phyloP scores from a whole-genome alignment of 2,888 invertebrate species.

The Prenolepis imparis region DNA sequence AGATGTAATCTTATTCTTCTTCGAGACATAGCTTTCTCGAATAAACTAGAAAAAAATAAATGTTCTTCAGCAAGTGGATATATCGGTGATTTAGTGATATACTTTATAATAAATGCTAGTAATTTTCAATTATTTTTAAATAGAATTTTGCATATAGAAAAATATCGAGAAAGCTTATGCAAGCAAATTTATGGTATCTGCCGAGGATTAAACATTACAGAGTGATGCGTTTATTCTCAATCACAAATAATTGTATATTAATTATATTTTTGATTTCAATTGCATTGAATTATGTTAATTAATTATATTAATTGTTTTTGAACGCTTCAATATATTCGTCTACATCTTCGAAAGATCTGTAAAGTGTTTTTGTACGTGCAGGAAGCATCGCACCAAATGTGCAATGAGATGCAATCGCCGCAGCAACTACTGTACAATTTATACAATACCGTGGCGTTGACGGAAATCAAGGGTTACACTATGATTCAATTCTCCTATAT shows the following conservation, averaged over 20 bases:
- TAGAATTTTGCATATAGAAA: not conserved
- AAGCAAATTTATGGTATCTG: not conserved
- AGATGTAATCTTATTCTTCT: not conserved
- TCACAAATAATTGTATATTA: not conserved
- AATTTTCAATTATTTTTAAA: not conserved
- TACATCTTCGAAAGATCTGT: not conserved
- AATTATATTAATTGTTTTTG: not conserved
- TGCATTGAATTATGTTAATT: too few species aligned
- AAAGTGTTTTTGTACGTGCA: conserved; percentile 83
- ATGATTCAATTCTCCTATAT: conserved; percentile 97
- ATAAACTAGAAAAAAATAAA: not conserved
- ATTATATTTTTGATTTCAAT: too few species aligned
- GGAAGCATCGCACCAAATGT: conserved; percentile 90
- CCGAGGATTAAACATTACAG: not conserved
- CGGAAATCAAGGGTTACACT: conserved; percentile 95
- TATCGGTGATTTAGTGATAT: not conserved
- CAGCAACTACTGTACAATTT: conserved; percentile 94
- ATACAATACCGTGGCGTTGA: conserved; percentile 92
- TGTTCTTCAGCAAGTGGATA: not conserved
- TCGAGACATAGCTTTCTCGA: not conserved
- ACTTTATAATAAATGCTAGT: not conserved
- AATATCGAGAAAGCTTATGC: not conserved
- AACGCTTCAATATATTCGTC: not conserved
- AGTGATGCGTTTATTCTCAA: not conserved
- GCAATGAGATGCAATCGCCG: conserved; percentile 92